Evolutionary conservation across 2,113 vertebrate genomes (phyloP).

Genomic region (Psammodynastes pulverulentus): DNA sequence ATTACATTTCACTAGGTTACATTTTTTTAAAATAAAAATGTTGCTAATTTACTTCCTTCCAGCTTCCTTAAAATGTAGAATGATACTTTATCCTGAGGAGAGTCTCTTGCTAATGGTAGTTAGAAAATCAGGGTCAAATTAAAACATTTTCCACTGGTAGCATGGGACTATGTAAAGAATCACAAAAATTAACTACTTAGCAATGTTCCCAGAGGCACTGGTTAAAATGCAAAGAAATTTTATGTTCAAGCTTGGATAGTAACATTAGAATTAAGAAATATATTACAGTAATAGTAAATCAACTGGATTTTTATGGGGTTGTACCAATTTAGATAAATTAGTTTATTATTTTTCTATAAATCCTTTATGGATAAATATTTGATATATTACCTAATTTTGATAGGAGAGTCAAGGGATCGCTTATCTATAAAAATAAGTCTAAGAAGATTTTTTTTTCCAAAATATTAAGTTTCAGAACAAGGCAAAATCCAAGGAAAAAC

Average conservation of each 20-base stretch:
- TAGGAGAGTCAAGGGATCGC: not conserved
- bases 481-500: not conserved
- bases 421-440: not conserved
- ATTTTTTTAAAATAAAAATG: not conserved
- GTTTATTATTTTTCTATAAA: not conserved
- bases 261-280: not conserved
- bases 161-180: not conserved
- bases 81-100: not conserved
- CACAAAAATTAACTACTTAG: not conserved
- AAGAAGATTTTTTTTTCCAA: not conserved
- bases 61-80: not conserved
- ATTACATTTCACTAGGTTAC: too few species aligned
- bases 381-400: not conserved
- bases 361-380: not conserved
- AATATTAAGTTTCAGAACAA: not conserved
- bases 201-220: not conserved
- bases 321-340: not conserved
- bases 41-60: not conserved
- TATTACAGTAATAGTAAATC: not conserved
- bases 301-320: not conserved
- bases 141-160: not conserved
- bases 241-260: not conserved
- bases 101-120: not conserved
- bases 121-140: not conserved
- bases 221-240: not conserved